Conservation (phyloP, 2,888 invertebrate genomes). For the Dione juno region DNA sequence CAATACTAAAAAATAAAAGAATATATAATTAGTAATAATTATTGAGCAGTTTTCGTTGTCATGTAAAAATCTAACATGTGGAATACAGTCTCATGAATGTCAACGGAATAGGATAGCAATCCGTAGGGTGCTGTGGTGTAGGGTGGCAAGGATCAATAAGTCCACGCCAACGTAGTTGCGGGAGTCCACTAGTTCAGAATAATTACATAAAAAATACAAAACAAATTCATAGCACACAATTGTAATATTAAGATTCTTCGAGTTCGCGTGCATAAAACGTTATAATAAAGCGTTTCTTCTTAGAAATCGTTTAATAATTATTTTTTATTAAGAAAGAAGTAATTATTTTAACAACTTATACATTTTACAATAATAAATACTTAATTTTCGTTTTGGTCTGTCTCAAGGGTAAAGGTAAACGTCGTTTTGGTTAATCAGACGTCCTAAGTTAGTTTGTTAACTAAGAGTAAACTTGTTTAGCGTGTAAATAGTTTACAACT, state of each 20-base stretch:
- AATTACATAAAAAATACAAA: not conserved
- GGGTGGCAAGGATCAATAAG: too few relatives aligned
- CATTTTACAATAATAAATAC: not conserved
- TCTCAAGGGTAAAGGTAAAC: slow-evolving; percentile 26
- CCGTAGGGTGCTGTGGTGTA: too few relatives aligned
- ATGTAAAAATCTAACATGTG: too few relatives aligned
- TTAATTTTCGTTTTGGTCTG: slow-evolving; percentile 22
- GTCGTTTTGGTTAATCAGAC: slow-evolving; percentile 10
- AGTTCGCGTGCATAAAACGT: slow-evolving; percentile 6
- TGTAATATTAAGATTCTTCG: too few relatives aligned
- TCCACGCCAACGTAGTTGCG: too few relatives aligned
- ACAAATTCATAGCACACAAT: not conserved
- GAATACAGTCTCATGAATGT: too few relatives aligned
- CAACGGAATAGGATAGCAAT: too few relatives aligned
- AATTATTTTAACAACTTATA: not conserved
- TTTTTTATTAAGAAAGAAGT: too few relatives aligned
- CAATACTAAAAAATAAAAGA: too few relatives aligned
- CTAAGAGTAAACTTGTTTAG: slow-evolving; percentile 37
- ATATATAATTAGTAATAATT: too few relatives aligned
- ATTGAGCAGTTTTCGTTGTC: too few relatives aligned
- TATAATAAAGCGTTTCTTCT: not conserved
- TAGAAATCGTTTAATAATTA: not conserved
- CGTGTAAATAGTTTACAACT: slow-evolving; percentile 26
- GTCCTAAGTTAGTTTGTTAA: slow-evolving; percentile 33
- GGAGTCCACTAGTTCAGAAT: too few relatives aligned